These are phyloP conservation scores for Sinocyclocheilus rhinocerous DNA, from an alignment of 2,113 vertebrate species.

Conservation along the genomic window DNA sequence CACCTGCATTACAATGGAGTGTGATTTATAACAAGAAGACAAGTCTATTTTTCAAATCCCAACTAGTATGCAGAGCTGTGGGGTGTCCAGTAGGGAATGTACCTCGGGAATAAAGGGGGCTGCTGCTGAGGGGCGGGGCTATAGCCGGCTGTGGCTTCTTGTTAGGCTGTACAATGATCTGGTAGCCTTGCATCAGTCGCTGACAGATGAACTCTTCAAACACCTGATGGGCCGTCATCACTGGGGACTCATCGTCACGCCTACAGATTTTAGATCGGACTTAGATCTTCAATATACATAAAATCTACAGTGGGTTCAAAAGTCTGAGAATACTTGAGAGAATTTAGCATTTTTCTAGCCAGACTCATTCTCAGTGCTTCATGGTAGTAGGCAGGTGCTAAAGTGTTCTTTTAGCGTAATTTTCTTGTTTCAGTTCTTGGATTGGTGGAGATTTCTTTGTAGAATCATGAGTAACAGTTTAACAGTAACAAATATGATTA, in stretches of 20 bases:
- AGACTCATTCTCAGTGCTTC: too few relatives aligned
- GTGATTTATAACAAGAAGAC: background rate
- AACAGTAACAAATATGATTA: too few relatives aligned
- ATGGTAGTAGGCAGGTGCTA: too few relatives aligned
- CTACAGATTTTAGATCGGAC: conserved; percentile 66
- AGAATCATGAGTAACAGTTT: too few relatives aligned
- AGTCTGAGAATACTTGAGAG: background rate
- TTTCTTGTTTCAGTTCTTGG: too few relatives aligned
- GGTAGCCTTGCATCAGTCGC: conserved; percentile 97
- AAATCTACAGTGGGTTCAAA: background rate
- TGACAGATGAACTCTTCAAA: conserved; percentile 99
- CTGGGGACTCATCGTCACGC: conserved; percentile 91
- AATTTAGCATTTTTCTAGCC: background rate
- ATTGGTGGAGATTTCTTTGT: too few relatives aligned
- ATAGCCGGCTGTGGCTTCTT: conserved; percentile 76
- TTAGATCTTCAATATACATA: background rate
- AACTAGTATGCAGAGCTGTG: background rate
- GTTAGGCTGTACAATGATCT: conserved; percentile 92
- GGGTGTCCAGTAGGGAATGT: background rate
- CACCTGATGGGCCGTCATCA: conserved; percentile 92
- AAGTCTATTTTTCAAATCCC: background rate
- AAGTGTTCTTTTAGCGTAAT: too few relatives aligned
- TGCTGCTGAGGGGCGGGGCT: conserved; percentile 90
- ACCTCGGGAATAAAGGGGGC: conserved; percentile 94
- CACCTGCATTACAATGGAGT: background rate